These are phyloP conservation scores for Bos indicus DNA, from an alignment of 2,113 vertebrate species.

Conservation along the genomic window DNA sequence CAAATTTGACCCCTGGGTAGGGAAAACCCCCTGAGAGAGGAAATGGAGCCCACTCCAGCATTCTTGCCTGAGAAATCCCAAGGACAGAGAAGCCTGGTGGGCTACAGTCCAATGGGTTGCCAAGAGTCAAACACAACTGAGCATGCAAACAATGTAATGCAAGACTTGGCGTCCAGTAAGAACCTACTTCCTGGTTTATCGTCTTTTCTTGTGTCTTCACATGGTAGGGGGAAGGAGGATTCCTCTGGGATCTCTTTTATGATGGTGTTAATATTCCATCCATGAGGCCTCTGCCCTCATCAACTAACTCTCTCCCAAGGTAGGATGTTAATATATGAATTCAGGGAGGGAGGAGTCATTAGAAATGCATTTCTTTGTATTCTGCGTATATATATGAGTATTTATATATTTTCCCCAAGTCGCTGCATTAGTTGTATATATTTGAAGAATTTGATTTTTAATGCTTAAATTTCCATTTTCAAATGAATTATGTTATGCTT, in stretches of 20 bases:
- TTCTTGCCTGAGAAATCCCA: not conserved
- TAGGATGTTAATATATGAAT: not conserved
- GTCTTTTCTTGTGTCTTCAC: not conserved
- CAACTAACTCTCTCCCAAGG: not conserved
- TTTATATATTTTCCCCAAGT: not conserved
- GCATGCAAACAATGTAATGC: rapidly evolving
- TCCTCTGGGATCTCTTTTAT: rapidly evolving
- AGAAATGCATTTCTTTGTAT: not conserved
- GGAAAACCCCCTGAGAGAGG: not conserved
- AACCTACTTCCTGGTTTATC: not conserved
- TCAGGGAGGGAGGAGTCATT: not conserved
- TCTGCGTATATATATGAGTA: conserved; percentile 26
- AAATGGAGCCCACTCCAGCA: not conserved
- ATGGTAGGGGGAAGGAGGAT: not conserved
- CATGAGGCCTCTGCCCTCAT: not conserved
- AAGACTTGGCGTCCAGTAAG: not conserved
- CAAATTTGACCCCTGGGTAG: not conserved
- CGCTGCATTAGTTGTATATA: conserved; percentile 46
- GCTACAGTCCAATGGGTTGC: not conserved
- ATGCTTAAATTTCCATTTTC: conserved; percentile 70
- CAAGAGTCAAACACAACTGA: not conserved
- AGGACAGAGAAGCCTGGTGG: not conserved
- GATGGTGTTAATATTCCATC: not conserved
- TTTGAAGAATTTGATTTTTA: conserved; percentile 49
- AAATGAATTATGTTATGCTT: conserved; percentile 67